These are phyloP conservation scores for Micronycteris hirsuta DNA, from an alignment of 2,113 vertebrate species.

Conservation along the genomic window DNA sequence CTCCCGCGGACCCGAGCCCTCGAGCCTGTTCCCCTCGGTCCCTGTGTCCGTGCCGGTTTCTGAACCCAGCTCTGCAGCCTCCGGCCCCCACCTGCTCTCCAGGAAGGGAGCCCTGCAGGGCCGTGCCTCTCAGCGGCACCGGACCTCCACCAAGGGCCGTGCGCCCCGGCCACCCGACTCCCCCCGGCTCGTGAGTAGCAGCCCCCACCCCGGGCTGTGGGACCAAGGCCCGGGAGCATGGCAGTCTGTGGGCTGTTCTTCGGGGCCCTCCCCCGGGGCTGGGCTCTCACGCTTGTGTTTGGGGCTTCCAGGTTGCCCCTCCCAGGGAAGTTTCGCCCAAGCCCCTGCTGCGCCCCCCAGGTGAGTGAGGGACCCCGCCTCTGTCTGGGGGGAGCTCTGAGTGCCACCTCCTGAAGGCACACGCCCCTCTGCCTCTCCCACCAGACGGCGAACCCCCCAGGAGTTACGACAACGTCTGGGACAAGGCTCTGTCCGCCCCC, in stretches of 20 bases:
- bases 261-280: not conserved
- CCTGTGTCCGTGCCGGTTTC: slow-evolving; percentile 46
- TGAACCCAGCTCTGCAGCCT: not conserved
- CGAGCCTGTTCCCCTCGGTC: accelerated
- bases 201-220: not conserved
- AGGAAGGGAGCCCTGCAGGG: not conserved
- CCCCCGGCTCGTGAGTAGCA: slow-evolving; percentile 31
- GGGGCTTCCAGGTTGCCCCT: slow-evolving; percentile 57
- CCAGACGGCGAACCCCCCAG: not conserved
- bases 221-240: not conserved
- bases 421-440: not conserved
- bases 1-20: not conserved
- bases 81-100: not conserved
- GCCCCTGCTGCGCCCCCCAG: slow-evolving; percentile 44
- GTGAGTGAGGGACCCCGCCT: slow-evolving; percentile 63
- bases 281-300: not conserved
- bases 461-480: slow-evolving; percentile 74
- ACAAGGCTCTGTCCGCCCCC: slow-evolving; percentile 31
- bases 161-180: accelerated
- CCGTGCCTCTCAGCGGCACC: not conserved
- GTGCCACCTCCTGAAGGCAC: not conserved
- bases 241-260: not conserved
- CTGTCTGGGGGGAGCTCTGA: not conserved
- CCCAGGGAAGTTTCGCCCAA: not conserved
- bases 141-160: not conserved